phyloP scores from a whole-genome alignment of 2,888 invertebrate genomes.

The Hirtodrosophila cameraria region DNA sequence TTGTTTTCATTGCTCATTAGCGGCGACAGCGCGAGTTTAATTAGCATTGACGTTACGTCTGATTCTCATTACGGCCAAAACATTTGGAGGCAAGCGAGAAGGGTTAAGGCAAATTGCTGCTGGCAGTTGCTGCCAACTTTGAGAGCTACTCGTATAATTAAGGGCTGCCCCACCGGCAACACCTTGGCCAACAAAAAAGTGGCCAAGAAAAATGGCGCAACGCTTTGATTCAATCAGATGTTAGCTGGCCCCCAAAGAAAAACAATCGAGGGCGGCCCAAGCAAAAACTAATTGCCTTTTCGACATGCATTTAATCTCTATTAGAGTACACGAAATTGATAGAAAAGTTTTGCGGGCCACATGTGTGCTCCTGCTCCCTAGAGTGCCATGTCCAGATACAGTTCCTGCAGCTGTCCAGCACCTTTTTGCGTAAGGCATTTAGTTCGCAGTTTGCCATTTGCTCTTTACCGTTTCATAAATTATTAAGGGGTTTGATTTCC shows the following conservation, averaged over 20 bases:
- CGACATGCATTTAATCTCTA: slow-evolving; percentile 84
- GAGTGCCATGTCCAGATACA: slow-evolving; percentile 29
- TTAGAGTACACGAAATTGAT: slow-evolving; percentile 72
- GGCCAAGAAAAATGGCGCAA: slow-evolving; percentile 59
- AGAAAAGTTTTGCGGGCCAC: slow-evolving; percentile 64
- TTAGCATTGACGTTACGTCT: slow-evolving; percentile 75
- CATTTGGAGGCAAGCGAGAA: slow-evolving; percentile 32
- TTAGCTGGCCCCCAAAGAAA: slow-evolving; percentile 1
- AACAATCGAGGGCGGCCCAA: slow-evolving; percentile 35
- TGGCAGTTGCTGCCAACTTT: slow-evolving; percentile 55
- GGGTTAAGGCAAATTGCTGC: slow-evolving; percentile 66
- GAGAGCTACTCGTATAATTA: slow-evolving; percentile 29
- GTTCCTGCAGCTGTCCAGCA: slow-evolving; percentile 14
- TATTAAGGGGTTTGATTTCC: slow-evolving; percentile 72
- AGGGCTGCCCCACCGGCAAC: slow-evolving; percentile 37
- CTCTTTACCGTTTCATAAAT: slow-evolving; percentile 71
- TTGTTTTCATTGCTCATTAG: slow-evolving; percentile 84
- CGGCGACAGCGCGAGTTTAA: slow-evolving; percentile 79
- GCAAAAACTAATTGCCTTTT: slow-evolving; percentile 82
- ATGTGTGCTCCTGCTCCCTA: slow-evolving; percentile 51
- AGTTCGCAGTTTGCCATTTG: slow-evolving; percentile 20
- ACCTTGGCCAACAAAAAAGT: slow-evolving; percentile 54
- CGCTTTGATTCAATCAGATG: slow-evolving; percentile 73
- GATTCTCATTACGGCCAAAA: slow-evolving; percentile 41
- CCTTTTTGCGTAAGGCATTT: slow-evolving; percentile 18